Base-by-base conservation (phyloP, 2,113 vertebrate genomes). In the Ammodytes dubius region DNA sequence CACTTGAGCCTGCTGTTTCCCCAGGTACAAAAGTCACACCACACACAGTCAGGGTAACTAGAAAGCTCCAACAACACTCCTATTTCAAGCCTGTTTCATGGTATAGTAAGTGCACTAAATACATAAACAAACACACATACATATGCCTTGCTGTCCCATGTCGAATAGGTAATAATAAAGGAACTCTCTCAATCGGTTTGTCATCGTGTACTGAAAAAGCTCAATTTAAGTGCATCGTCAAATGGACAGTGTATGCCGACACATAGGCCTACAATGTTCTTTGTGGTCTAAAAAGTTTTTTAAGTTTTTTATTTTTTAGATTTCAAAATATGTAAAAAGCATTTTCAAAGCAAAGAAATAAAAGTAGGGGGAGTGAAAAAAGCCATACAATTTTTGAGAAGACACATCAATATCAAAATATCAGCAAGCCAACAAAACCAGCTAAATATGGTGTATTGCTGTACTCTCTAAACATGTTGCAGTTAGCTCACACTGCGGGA, bases 71-170 rank as follows among this genome's bases (percentile, higher is more conserved):
- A 93, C 86, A 91, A 94, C 93, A 95, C 93, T 93, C 93, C 91
- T 94, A 93, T 93, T 95, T 95, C 94, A 96, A 95, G 93, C 94
- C 91, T 95, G 94, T 90, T 93, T 95, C 93, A 94, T 94, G 92
- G 92, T 93, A 94, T 96, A 95, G 88, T 92, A 94, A 95, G 93
- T 95, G 95, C 91, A 94, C 92, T 93, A 94, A 93, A 94, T 93
- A 94, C 90, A 93, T 85, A 95, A 94, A 93, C 89, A 89, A 92
- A 93, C 91, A 88, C 88, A 82, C 87, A 88, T 88, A 93, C 91
- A 92, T 91, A 88, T 88, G 70, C 89, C 88, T 89, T 88, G 73
- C 89, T 79, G 89, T 93, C 87, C 90, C 84, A 87, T 91, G 88
- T 88, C 85, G 75, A 89, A 80, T 90, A 93, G 83, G 87, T 90